A percentile compares a stretch with the other conserved stretches of the same genome.
phyloP scores from a whole-genome alignment of 2,888 invertebrate species.

The Cerastis leucographa region DNA sequence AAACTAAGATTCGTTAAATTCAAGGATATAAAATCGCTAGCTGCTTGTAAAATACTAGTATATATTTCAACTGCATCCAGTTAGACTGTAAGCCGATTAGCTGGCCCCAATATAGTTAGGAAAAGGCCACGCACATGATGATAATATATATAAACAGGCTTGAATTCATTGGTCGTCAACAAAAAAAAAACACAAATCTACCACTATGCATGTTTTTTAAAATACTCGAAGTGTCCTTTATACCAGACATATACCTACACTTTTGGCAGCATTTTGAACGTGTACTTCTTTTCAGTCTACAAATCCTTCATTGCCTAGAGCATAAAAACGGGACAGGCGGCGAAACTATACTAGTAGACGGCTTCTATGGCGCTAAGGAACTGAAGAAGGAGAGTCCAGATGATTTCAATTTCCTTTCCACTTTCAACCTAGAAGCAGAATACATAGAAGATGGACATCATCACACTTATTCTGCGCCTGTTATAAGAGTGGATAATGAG shows the following conservation, averaged over 20 bases:
- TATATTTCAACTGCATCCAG: neutral
- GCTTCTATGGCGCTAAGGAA: constrained; percentile 92
- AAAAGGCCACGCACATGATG: neutral
- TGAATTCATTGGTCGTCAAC: neutral
- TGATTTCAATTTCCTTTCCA: constrained; percentile 91
- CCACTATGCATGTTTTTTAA: too few species aligned
- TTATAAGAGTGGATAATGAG: constrained; percentile 90
- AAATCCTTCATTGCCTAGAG: constrained; percentile 85
- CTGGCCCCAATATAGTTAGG: neutral
- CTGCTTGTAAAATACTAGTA: neutral
- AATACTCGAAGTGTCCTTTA: neutral
- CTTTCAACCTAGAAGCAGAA: constrained; percentile 91
- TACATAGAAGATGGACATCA: constrained; percentile 92
- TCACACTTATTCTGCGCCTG: constrained; percentile 90
- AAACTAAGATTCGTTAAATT: neutral
- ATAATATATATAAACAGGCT: neutral
- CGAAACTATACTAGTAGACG: constrained; percentile 94
- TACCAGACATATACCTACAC: neutral
- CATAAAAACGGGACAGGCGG: constrained; percentile 92
- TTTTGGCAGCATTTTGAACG: neutral
- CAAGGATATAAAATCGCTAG: neutral
- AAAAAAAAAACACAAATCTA: neutral
- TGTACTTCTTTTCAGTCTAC: constrained; percentile 76
- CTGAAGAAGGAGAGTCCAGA: constrained; percentile 89
- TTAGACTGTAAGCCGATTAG: neutral